Base-by-base conservation (phyloP, 2,113 vertebrate species). In the Sceloporus undulatus region DNA sequence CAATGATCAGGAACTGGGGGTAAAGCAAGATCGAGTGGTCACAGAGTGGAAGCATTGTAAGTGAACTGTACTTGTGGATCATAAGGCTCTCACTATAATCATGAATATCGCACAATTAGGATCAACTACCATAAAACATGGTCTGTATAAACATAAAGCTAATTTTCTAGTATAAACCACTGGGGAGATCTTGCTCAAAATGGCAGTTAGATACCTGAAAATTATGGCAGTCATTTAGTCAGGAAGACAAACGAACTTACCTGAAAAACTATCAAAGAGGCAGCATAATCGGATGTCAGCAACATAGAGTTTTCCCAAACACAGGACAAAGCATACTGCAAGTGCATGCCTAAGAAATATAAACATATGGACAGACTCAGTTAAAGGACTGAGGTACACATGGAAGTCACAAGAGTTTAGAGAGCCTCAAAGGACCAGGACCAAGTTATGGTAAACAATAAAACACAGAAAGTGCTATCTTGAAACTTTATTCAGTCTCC, bases 241-340 rank as follows among this genome's bases (percentile, higher is more conserved):
- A 1, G 4, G 9, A 87, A 38, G 90, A 42, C 42, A 82, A 2
- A 85, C 70, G 75, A 87, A 97, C 98, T 98, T 96, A 99, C 99
- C 98, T 98, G 99, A 90, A 98, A 98, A 94, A 98, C 97, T 85
- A 98, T 89, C 91, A 99, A 97, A 14, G 98, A 99, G 76, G 99
- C 98, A 94, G 99, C 99, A 88, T 99, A 99, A 93, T 99, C 99
- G 62, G 99, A 99, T 1, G 98, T 99, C 94, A 99, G 93, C 87
- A 99, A 97, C 99, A 99, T 99, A 54, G 98, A 97, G 93, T 99
- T 99, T 19, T n/a, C n/a, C 99, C 99, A 73, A 99, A 99, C 99
- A 99, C 93, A 99, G 95, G 94, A 98, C 79, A 90, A 99, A 99
- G 95, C 99, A 99, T 90, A 98, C 93, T 3, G 95, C 92, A 68